Evolutionary conservation across 1,140 invertebrate species (phyloP).

Genomic region (Macrotrachela quadricornifera): DNA sequence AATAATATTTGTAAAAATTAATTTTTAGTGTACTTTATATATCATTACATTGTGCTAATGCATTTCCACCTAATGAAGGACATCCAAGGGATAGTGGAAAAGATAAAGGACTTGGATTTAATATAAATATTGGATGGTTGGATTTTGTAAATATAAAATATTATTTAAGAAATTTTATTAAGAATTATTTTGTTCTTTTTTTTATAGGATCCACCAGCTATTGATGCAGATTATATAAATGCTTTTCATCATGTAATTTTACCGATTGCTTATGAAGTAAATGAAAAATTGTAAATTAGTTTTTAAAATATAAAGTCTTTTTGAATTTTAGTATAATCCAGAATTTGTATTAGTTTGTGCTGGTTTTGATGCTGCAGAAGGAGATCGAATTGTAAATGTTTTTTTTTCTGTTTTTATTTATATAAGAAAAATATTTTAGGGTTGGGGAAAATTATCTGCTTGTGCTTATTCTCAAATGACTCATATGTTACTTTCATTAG

Average conservation of each 20-base stretch:
- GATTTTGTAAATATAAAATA: constrained; percentile 13
- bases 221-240: constrained; percentile 64
- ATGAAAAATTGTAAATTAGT: neutral
- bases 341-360: constrained; percentile 72
- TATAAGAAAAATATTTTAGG: constrained; percentile 24
- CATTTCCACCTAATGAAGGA: constrained; percentile 54
- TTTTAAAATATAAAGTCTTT: too few relatives aligned
- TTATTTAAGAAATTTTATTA: constrained; percentile 70
- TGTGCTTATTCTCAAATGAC: constrained; percentile 71
- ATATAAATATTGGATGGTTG: too few relatives aligned
- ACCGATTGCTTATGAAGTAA: constrained; percentile 57
- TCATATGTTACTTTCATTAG: constrained; percentile 53
- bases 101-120: constrained; percentile 21
- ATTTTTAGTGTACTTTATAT: constrained; percentile 50
- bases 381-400: constrained; percentile 46
- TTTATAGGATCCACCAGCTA: constrained; percentile 38
- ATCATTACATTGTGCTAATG: constrained; percentile 67
- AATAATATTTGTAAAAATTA: neutral
- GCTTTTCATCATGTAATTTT: constrained; percentile 64
- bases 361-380: constrained; percentile 74
- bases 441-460: constrained; percentile 61
- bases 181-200: constrained; percentile 41
- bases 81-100: constrained; percentile 39
- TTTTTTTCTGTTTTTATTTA: neutral
- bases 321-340: constrained; percentile 47